Percentiles rank a stretch among this genome's conserved stretches.
phyloP scores from a whole-genome alignment of 1,140 invertebrate genomes.

The Ganaspis sp. region DNA sequence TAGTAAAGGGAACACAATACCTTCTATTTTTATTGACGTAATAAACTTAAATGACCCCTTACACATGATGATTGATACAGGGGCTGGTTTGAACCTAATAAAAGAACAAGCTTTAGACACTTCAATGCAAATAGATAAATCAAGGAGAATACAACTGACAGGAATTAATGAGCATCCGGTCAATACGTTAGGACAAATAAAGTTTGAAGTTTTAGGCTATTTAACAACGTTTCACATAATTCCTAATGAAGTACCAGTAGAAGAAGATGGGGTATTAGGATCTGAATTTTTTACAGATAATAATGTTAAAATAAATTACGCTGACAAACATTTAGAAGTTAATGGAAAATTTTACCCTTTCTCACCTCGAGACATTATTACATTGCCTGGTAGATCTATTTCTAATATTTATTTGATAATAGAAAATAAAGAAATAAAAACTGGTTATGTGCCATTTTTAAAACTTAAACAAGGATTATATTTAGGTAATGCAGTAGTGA shows the following conservation, averaged over 20 bases:
- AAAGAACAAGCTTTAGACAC: background rate
- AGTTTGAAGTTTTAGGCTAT: too few relatives aligned
- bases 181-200: too few relatives aligned
- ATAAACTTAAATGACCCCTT: too few relatives aligned
- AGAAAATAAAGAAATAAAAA: too few relatives aligned
- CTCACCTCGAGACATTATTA: background rate
- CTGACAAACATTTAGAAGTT: conserved; percentile 19
- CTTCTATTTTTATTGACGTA: too few relatives aligned
- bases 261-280: conserved; percentile 4
- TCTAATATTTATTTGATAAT: background rate
- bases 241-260: background rate
- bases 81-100: conserved; percentile 29
- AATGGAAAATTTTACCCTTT: conserved; percentile 26
- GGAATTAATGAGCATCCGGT: too few relatives aligned
- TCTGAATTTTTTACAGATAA: conserved; percentile 27
- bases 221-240: background rate
- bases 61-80: too few relatives aligned
- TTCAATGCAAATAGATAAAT: background rate
- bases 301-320: conserved; percentile 22
- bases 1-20: too few relatives aligned
- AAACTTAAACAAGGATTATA: background rate
- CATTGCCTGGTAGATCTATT: conserved; percentile 21
- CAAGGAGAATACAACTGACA: too few relatives aligned
- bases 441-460: too few relatives aligned
- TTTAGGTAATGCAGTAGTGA: background rate